phyloP scores from a whole-genome alignment of 2,113 vertebrate species.

The Hymenochirus boettgeri region DNA sequence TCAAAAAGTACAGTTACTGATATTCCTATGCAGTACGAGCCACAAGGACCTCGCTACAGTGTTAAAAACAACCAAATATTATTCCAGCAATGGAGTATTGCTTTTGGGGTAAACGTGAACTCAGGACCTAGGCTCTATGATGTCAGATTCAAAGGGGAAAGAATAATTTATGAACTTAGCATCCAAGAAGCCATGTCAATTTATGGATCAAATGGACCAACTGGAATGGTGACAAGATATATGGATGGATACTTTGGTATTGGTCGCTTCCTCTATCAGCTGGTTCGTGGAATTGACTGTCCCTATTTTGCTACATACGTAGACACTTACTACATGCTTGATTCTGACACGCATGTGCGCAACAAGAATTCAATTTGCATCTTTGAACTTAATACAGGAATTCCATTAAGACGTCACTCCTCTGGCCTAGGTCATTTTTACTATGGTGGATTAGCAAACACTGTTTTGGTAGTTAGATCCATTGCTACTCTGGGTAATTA shows the following conservation, averaged over 20 bases:
- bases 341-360: slow-evolving; percentile 45
- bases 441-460: slow-evolving; percentile 77
- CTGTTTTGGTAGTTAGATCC: slow-evolving; percentile 71
- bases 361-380: slow-evolving; percentile 75
- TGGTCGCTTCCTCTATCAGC: slow-evolving; percentile 68
- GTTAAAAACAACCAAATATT: slow-evolving; percentile 66
- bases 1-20: slow-evolving; percentile 35
- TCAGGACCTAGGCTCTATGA: slow-evolving; percentile 79
- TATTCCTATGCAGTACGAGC: slow-evolving; percentile 67
- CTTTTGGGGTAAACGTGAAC: slow-evolving; percentile 73
- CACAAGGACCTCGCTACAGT: slow-evolving; percentile 68
- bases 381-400: slow-evolving; percentile 79
- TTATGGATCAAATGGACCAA: slow-evolving; percentile 76
- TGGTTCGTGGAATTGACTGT: slow-evolving; percentile 79
- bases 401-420: slow-evolving; percentile 80
- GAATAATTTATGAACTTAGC: slow-evolving; percentile 78
- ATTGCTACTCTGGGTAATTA: slow-evolving; percentile 76
- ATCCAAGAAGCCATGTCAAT: slow-evolving; percentile 81
- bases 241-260: slow-evolving; percentile 81
- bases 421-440: slow-evolving; percentile 64
- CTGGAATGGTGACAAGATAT: slow-evolving; percentile 72
- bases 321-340: slow-evolving; percentile 65
- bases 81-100: slow-evolving; percentile 78
- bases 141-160: slow-evolving; percentile 66
- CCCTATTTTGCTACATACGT: slow-evolving; percentile 67